Conservation (phyloP, 2,888 invertebrate genomes). For the Agrotis segetum region DNA sequence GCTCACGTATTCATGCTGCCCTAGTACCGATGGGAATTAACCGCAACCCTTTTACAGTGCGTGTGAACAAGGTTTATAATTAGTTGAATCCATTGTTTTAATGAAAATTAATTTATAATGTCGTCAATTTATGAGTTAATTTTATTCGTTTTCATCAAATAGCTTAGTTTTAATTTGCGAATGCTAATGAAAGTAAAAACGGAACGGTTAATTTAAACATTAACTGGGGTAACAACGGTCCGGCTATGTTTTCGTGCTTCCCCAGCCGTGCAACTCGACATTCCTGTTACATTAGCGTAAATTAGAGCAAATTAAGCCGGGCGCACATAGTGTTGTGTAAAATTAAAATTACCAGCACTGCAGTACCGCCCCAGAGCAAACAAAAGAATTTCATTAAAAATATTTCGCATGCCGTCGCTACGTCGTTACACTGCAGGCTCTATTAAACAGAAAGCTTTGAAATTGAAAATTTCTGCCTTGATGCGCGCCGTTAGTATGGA, state of each 20-base stretch:
- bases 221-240: conserved; percentile 44
- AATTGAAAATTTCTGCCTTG: conserved; percentile 70
- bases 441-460: conserved; percentile 72
- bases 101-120: background rate
- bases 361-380: conserved; percentile 57
- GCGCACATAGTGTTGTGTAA: conserved; percentile 65
- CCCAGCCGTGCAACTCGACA: conserved; percentile 60
- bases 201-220: conserved; percentile 45
- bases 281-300: conserved; percentile 71
- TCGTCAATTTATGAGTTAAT: conserved; percentile 6
- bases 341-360: conserved; percentile 71
- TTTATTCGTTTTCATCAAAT: conserved; percentile 12
- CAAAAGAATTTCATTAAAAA: conserved; percentile 78
- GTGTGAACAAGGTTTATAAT: conserved; percentile 41
- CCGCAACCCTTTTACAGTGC: conserved; percentile 57
- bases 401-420: conserved; percentile 68
- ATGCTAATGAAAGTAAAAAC: conserved; percentile 30
- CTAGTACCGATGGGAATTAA: conserved; percentile 70
- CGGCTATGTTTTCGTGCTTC: conserved; percentile 54
- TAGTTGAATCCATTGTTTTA: conserved; percentile 1
- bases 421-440: conserved; percentile 64
- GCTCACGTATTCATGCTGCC: conserved; percentile 60
- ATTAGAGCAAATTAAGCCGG: conserved; percentile 72
- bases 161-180: conserved; percentile 14
- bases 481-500: conserved; percentile 65